A percentile compares a stretch with the other conserved stretches of the same genome.
These are phyloP conservation scores for Progne subis DNA, from an alignment of 2,113 vertebrate species.

Conservation along the genomic window DNA sequence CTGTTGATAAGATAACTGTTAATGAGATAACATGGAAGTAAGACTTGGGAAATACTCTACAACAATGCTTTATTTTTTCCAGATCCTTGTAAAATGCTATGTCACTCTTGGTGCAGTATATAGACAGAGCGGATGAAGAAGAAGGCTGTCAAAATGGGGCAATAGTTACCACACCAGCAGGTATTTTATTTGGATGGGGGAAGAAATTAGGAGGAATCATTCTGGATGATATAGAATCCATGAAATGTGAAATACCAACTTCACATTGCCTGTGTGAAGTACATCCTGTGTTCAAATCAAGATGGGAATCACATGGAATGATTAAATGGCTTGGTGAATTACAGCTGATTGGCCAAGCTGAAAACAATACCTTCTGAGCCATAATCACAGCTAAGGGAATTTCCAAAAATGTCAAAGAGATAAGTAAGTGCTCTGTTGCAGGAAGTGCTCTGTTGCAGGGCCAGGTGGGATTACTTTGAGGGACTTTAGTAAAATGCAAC, in stretches of 20 bases:
- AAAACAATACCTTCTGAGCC: neutral
- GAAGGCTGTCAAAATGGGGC: neutral
- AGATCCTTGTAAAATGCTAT: neutral
- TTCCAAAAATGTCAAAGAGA: neutral
- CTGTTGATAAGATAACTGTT: neutral
- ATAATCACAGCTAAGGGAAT: neutral
- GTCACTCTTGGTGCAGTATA: neutral
- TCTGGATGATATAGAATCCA: neutral
- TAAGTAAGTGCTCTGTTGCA: neutral
- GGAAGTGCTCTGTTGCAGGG: neutral
- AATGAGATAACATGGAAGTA: neutral
- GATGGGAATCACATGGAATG: neutral
- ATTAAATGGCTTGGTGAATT: neutral
- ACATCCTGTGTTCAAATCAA: rapidly evolving
- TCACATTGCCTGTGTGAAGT: too few relatives aligned
- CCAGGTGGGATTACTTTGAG: neutral
- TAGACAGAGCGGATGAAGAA: neutral
- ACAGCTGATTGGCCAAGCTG: neutral
- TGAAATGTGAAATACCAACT: neutral
- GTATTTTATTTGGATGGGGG: neutral
- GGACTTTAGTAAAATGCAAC: neutral
- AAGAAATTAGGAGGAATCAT: neutral
- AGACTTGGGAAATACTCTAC: neutral
- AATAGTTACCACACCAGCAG: neutral
- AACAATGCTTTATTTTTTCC: neutral